Evolutionary conservation across 2,888 invertebrate species (phyloP).

Genomic region (Stramonita haemastoma): DNA sequence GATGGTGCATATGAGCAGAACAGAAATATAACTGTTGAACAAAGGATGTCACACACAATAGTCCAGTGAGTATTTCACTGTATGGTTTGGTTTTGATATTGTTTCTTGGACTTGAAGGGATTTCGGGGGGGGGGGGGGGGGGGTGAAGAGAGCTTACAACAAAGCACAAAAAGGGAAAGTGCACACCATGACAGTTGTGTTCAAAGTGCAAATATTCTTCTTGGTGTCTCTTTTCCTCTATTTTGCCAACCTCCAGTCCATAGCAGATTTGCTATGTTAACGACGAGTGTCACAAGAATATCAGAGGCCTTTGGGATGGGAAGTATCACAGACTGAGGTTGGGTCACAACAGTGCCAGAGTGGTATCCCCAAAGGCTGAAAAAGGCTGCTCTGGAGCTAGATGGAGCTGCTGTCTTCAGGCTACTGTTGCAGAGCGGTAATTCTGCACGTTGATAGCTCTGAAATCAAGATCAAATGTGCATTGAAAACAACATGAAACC

Average conservation of each 20-base stretch:
- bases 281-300: background rate
- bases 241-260: background rate
- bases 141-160: background rate
- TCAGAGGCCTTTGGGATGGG: background rate
- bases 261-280: background rate
- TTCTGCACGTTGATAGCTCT: slow-evolving; percentile 74
- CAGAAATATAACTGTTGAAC: background rate
- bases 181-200: background rate
- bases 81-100: background rate
- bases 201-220: slow-evolving; percentile 5
- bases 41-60: background rate
- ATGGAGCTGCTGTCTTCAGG: slow-evolving; percentile 29
- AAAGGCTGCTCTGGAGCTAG: background rate
- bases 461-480: slow-evolving; percentile 53
- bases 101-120: background rate
- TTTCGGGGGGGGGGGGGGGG: background rate
- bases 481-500: background rate
- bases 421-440: slow-evolving; percentile 69
- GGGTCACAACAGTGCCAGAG: background rate
- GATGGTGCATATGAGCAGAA: background rate
- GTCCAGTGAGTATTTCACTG: background rate
- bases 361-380: background rate
- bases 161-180: background rate
- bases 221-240: background rate
- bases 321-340: background rate